Evolutionary conservation across 2,113 vertebrate species (phyloP).

Genomic region (Aegotheles bennettii): DNA sequence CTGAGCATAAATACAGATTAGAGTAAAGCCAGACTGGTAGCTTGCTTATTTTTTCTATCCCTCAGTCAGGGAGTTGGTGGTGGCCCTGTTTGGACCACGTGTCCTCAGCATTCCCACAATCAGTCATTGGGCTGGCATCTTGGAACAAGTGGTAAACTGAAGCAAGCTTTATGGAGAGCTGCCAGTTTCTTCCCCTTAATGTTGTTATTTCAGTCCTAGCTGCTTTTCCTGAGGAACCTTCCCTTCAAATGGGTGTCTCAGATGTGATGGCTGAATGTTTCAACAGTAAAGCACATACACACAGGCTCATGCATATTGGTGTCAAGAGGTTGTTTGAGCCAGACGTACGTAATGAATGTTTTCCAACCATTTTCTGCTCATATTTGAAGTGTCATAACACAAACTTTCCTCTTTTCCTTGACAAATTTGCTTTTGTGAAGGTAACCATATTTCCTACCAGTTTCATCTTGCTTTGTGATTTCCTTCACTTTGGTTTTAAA

Average conservation of each 20-base stretch:
- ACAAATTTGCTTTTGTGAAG: not conserved
- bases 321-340: not conserved
- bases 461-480: not conserved
- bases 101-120: not conserved
- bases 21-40: not conserved
- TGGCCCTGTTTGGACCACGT: fast-evolving
- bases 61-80: not conserved
- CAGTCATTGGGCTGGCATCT: not conserved
- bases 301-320: not conserved
- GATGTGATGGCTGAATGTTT: not conserved
- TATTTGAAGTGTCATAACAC: not conserved
- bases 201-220: not conserved
- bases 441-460: not conserved
- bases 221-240: conserved; percentile 10
- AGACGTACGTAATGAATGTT: not conserved
- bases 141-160: not conserved
- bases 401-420: not conserved
- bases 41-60: not conserved
- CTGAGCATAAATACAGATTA: not conserved
- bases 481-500: not conserved
- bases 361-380: not conserved
- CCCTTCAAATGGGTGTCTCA: not conserved
- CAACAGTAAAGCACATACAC: not conserved
- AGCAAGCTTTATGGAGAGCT: not conserved
- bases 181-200: conserved; percentile 5